phyloP scores from a whole-genome alignment of 2,888 invertebrate species.

The Entomobrya proxima region DNA sequence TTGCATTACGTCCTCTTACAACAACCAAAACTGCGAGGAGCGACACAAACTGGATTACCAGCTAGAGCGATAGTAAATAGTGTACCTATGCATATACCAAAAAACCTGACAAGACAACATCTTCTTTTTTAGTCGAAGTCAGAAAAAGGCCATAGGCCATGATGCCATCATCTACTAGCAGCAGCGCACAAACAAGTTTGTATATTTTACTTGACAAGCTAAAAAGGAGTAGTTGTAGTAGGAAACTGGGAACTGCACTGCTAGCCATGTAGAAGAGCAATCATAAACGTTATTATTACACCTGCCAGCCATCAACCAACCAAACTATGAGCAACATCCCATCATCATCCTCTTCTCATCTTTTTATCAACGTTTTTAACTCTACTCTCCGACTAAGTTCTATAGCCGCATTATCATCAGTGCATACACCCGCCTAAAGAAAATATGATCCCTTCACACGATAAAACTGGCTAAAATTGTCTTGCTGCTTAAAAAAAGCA shows the following conservation, averaged over 20 bases:
- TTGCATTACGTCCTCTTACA: neutral
- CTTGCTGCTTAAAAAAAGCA: too few species aligned
- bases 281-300: slow-evolving; percentile 8
- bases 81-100: too few species aligned
- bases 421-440: too few species aligned
- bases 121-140: too few species aligned
- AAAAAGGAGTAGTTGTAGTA: neutral
- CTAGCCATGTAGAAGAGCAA: neutral
- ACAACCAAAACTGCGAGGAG: neutral
- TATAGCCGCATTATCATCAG: too few species aligned
- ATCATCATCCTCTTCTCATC: neutral
- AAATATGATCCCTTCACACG: too few species aligned
- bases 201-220: neutral
- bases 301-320: neutral
- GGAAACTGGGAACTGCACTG: neutral
- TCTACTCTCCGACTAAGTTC: neutral
- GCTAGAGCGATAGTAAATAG: too few species aligned
- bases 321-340: neutral
- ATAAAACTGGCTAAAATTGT: too few species aligned
- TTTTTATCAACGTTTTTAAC: too few species aligned
- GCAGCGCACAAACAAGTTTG: too few species aligned
- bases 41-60: slow-evolving; percentile 13
- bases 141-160: slow-evolving; percentile 19
- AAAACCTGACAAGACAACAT: too few species aligned
- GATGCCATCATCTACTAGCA: too few species aligned